Percentiles rank a stretch among this genome's conserved stretches.
These are phyloP conservation scores for Morinoia aosen DNA, from an alignment of 2,888 invertebrate genomes.

Conservation along the genomic window DNA sequence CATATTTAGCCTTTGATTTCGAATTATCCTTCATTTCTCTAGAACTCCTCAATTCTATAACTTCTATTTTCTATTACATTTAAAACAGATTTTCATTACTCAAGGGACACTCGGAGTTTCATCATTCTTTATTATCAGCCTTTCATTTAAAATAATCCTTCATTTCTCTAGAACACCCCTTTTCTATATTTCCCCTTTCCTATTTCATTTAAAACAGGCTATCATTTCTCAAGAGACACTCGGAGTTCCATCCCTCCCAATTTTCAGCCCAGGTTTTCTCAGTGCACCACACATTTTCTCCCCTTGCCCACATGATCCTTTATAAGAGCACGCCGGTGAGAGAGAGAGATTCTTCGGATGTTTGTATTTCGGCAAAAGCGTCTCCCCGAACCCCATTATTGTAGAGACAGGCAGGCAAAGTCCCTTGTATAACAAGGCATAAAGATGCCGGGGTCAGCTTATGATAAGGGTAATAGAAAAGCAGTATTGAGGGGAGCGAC, in stretches of 20 bases:
- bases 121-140: no score
- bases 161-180: no score
- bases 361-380: background rate
- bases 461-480: slow-evolving; percentile 51
- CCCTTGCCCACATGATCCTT: background rate
- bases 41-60: no score
- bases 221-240: background rate
- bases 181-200: no score
- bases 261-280: background rate
- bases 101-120: no score
- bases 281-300: background rate
- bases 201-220: background rate
- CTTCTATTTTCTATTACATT: no score
- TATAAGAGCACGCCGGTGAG: background rate
- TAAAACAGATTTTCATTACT: no score
- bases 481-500: slow-evolving; percentile 43
- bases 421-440: slow-evolving; percentile 39
- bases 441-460: slow-evolving; percentile 34
- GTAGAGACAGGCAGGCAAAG: background rate
- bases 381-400: slow-evolving; percentile 6
- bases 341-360: background rate
- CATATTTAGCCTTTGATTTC: no score
- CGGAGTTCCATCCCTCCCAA: background rate
- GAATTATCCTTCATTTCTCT: no score
- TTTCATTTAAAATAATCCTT: no score